Evolutionary conservation across 1,140 invertebrate genomes (phyloP).

Genomic region (Diorhabda carinulata): DNA sequence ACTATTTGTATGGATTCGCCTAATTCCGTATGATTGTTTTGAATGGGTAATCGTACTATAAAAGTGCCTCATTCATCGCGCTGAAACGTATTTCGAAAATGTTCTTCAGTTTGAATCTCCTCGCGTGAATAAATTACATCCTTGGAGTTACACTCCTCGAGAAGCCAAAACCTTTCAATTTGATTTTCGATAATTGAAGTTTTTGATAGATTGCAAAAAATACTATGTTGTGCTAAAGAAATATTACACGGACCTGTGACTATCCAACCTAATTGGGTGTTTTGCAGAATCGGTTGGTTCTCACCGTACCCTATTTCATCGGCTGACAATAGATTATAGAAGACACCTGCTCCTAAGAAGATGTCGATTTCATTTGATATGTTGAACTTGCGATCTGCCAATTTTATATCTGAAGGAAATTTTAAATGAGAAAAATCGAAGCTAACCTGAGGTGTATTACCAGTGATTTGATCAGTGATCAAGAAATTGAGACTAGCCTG

Average conservation of each 20-base stretch:
- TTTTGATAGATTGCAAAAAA: neutral
- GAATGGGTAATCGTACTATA: constrained; percentile 15
- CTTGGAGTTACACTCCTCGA: neutral
- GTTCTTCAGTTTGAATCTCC: constrained; percentile 1
- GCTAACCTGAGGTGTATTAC: constrained; percentile 15
- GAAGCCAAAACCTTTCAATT: constrained; percentile 6
- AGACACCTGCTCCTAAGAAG: constrained; percentile 14
- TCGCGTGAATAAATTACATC: neutral
- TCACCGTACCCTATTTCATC: constrained; percentile 13
- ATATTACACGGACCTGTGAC: neutral
- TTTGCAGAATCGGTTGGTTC: constrained; percentile 19
- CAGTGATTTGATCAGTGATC: constrained; percentile 21
- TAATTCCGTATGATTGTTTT: too few species aligned
- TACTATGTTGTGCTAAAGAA: neutral
- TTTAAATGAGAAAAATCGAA: constrained; percentile 8
- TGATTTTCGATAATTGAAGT: neutral
- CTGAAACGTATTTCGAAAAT: constrained; percentile 5
- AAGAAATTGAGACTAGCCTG: constrained; percentile 18
- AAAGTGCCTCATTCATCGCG: constrained; percentile 8
- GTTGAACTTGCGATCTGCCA: constrained; percentile 20
- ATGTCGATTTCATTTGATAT: constrained; percentile 15
- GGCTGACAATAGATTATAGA: constrained; percentile 9
- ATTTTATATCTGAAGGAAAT: constrained; percentile 7
- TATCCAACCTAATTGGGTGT: constrained; percentile 21
- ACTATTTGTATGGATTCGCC: neutral